phyloP scores from a whole-genome alignment of 30 jellyfish, hydroid and myxozoan species.

The Chironex yamaguchii region DNA sequence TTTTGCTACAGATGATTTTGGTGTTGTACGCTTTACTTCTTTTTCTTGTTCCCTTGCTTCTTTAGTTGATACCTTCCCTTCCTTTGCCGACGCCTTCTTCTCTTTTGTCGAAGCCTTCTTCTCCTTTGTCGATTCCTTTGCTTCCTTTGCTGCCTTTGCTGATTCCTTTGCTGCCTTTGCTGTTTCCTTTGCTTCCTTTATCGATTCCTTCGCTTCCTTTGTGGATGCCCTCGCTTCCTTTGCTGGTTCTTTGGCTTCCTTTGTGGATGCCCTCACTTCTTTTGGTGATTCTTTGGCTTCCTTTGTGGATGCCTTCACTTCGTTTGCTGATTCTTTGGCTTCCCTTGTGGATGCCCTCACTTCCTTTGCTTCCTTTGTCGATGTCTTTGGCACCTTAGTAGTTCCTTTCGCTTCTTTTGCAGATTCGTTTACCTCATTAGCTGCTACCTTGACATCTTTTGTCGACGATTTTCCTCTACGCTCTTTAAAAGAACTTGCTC shows the following conservation, averaged over 20 bases:
- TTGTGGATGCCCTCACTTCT: too few relatives aligned
- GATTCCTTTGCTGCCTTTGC: conserved; percentile 8
- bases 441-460: conserved; percentile 24
- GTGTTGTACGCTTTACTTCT: background rate
- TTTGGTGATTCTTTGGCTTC: too few relatives aligned
- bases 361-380: background rate
- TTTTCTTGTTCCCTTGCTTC: background rate
- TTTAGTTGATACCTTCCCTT: background rate
- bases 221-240: background rate
- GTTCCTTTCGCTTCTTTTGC: background rate
- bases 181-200: background rate
- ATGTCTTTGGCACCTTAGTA: background rate
- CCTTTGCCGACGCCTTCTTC: background rate
- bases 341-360: background rate
- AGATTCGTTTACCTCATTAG: conserved; percentile 18
- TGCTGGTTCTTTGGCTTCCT: conserved; percentile 13
- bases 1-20: background rate
- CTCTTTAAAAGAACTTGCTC: too few relatives aligned
- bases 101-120: conserved; percentile 9
- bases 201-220: conserved; percentile 1
- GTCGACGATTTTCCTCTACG: too few relatives aligned
- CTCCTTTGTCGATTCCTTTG: background rate
- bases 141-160: background rate
- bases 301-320: conserved; percentile 13
- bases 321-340: background rate